Conservation (phyloP, 1,140 invertebrate genomes). For the Drosophila ercepeae region DNA sequence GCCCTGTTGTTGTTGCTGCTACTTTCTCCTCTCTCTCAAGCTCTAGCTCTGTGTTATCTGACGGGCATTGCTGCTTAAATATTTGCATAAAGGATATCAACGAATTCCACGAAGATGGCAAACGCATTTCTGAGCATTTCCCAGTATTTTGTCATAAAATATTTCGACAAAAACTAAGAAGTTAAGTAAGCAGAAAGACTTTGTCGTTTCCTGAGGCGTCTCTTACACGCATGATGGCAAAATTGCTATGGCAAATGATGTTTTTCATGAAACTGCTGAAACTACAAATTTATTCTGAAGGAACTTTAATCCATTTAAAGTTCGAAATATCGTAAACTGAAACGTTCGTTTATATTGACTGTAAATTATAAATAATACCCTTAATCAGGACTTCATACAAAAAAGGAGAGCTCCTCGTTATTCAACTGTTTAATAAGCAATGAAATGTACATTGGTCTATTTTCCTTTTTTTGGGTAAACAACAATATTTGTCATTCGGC, state of each 20-base stretch:
- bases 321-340: background rate
- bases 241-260: too few species aligned
- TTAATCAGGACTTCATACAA: background rate
- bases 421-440: conserved; percentile 8
- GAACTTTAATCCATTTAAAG: background rate
- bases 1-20: conserved; percentile 1
- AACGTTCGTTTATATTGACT: too few species aligned
- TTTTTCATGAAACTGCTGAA: too few species aligned
- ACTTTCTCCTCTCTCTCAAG: background rate
- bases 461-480: conserved; percentile 15
- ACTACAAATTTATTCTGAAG: too few species aligned
- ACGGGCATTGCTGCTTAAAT: conserved; percentile 26
- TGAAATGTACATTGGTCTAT: conserved; percentile 14
- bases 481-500: conserved; percentile 36
- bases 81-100: conserved; percentile 37
- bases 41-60: background rate
- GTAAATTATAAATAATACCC: background rate
- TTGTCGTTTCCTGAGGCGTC: background rate
- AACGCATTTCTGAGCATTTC: conserved; percentile 12
- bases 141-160: conserved; percentile 19
- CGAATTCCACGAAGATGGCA: conserved; percentile 24
- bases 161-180: conserved; percentile 13
- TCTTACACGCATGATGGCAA: background rate
- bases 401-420: background rate
- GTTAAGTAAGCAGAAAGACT: background rate